Evolutionary conservation across 2,797 vertebrate species (phyloP).

Genomic region (Enteromius unitaeniatus): DNA sequence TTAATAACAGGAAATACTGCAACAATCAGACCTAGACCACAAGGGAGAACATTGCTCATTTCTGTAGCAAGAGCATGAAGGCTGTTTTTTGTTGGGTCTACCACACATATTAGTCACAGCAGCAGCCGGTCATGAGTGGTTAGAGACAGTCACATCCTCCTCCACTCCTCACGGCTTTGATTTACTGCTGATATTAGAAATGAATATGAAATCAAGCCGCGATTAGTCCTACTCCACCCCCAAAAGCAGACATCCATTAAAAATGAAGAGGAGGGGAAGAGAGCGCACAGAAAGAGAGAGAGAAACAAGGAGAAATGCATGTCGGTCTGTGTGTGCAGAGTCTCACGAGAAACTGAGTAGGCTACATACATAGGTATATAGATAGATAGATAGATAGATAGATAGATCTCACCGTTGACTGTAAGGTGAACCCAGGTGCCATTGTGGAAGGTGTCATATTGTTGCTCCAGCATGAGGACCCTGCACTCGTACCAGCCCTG

Average conservation of each 20-base stretch:
- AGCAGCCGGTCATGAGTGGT: conserved; percentile 20
- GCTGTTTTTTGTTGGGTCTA: conserved; percentile 29
- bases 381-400: neutral
- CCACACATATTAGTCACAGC: conserved; percentile 33
- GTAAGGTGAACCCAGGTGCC: conserved; percentile 99
- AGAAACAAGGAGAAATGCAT: conserved; percentile 10
- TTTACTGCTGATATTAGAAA: conserved; percentile 46
- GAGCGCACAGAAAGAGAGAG: neutral
- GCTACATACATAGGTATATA: neutral
- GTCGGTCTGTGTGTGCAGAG: neutral
- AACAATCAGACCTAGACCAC: neutral
- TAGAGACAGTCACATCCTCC: conserved; percentile 15
- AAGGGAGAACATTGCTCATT: conserved; percentile 22
- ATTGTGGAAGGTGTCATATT: conserved; percentile 98
- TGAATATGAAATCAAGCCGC: conserved; percentile 51
- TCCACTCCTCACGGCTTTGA: conserved; percentile 39
- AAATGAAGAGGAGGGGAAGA: neutral
- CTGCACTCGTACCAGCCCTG: conserved; percentile 99
- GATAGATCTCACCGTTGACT: conserved; percentile 87
- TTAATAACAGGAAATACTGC: neutral
- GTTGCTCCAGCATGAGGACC: conserved; percentile 98
- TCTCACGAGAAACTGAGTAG: neutral
- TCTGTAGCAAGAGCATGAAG: neutral
- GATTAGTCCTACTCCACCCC: conserved; percentile 43
- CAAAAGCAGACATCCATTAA: conserved; percentile 43